These are phyloP conservation scores for Melinopterus prodromus DNA, from an alignment of 2,888 invertebrate genomes.

Conservation along the genomic window DNA sequence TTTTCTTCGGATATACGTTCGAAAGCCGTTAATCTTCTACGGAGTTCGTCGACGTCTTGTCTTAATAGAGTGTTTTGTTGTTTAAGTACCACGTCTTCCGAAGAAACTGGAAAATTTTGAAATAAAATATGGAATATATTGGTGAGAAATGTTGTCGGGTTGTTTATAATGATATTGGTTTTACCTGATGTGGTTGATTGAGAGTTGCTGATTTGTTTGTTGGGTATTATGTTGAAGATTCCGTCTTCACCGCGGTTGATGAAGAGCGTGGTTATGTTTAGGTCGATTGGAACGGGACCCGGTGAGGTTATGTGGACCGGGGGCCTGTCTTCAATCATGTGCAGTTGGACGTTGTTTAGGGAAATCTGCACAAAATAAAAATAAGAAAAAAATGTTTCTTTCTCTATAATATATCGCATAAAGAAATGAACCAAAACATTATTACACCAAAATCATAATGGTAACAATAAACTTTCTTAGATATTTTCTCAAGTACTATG, in stretches of 20 bases:
- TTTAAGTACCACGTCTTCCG: constrained; percentile 52
- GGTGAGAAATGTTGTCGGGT: neutral
- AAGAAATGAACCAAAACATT: too few relatives aligned
- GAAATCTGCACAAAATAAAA: constrained; percentile 70
- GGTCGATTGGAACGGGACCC: constrained; percentile 80
- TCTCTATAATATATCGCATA: too few relatives aligned
- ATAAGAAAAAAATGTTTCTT: too few relatives aligned
- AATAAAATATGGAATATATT: neutral
- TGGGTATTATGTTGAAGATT: constrained; percentile 76
- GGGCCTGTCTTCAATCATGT: constrained; percentile 84
- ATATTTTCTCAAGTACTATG: too few relatives aligned
- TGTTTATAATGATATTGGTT: neutral
- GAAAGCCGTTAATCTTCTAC: constrained; percentile 67
- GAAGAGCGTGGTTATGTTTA: constrained; percentile 75
- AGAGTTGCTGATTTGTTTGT: constrained; percentile 43
- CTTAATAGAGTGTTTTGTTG: constrained; percentile 65
- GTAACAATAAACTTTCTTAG: too few relatives aligned
- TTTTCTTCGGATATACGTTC: constrained; percentile 70
- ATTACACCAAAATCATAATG: too few relatives aligned
- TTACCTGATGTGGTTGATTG: constrained; percentile 43
- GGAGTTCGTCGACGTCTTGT: constrained; percentile 71
- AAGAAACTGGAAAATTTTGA: constrained; percentile 24
- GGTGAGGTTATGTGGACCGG: constrained; percentile 83
- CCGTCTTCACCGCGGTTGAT: constrained; percentile 79
- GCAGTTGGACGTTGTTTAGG: constrained; percentile 78